Conservation (phyloP, 2,888 invertebrate species). For the Hirudinaria manillensis region DNA sequence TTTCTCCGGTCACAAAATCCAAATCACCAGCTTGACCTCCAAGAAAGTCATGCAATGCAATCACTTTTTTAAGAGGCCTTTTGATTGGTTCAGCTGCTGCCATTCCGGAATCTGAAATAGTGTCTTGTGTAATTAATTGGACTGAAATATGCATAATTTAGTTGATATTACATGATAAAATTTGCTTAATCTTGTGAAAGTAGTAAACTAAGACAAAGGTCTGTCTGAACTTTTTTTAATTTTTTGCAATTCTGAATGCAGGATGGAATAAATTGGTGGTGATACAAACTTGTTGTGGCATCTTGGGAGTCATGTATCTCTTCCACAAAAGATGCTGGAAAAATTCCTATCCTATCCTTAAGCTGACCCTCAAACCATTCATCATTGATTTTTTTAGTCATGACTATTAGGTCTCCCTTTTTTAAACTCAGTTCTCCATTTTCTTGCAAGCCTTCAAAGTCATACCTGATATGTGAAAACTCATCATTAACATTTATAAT, state of each 20-base stretch:
- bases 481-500: background rate
- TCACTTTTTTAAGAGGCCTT: background rate
- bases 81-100: too few relatives aligned
- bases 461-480: slow-evolving; percentile 12
- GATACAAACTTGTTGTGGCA: background rate
- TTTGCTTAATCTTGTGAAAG: too few relatives aligned
- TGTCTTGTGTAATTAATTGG: too few relatives aligned
- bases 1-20: slow-evolving; percentile 61
- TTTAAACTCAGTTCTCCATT: slow-evolving; percentile 24
- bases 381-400: slow-evolving; percentile 2
- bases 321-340: slow-evolving; percentile 23
- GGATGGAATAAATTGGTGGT: too few relatives aligned
- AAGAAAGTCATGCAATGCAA: slow-evolving; percentile 22
- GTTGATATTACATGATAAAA: background rate
- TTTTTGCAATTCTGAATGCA: too few relatives aligned
- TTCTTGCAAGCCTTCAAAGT: slow-evolving; percentile 21
- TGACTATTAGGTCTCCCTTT: background rate
- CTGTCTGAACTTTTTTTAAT: too few relatives aligned
- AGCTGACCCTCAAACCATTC: slow-evolving; percentile 21
- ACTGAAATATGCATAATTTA: background rate
- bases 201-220: too few relatives aligned
- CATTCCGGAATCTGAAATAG: background rate
- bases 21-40: slow-evolving; percentile 20
- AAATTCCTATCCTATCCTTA: background rate
- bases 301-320: background rate